phyloP scores from a whole-genome alignment of 2,797 vertebrate genomes.

The Enteromius mattozi region DNA sequence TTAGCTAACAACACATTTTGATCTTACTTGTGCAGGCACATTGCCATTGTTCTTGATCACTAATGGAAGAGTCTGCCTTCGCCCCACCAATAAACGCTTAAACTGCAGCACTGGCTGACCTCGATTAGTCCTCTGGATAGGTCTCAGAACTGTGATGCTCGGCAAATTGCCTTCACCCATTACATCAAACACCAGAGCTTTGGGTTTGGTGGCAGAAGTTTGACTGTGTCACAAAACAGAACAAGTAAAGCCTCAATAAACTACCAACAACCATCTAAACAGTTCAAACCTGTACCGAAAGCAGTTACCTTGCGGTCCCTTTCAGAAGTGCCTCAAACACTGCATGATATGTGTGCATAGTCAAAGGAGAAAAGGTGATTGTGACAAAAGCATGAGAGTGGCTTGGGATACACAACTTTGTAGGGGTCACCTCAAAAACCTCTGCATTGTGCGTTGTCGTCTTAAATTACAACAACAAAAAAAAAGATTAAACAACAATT shows the following conservation, averaged over 20 bases:
- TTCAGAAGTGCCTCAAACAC: conserved; percentile 79
- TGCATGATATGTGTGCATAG: conserved; percentile 78
- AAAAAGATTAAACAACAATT: not conserved
- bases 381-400: conserved; percentile 72
- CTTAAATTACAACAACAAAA: conserved; percentile 38
- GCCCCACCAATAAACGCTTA: conserved; percentile 76
- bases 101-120: conserved; percentile 84
- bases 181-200: conserved; percentile 80
- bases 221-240: conserved; percentile 55
- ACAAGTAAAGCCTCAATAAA: conserved; percentile 37
- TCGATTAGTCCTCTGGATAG: conserved; percentile 69
- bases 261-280: conserved; percentile 7
- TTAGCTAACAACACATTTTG: not conserved
- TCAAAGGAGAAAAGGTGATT: conserved; percentile 76
- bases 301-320: conserved; percentile 72
- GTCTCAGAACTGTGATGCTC: conserved; percentile 79
- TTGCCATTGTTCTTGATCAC: conserved; percentile 83
- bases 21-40: conserved; percentile 71
- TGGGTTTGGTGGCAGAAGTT: conserved; percentile 68
- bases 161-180: conserved; percentile 87
- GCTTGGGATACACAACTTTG: conserved; percentile 73
- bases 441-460: conserved; percentile 45
- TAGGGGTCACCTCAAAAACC: conserved; percentile 78
- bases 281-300: not conserved
- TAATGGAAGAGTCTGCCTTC: conserved; percentile 75